Base-by-base conservation (phyloP, 2,113 vertebrate species). In the Leucopsar rothschildi region DNA sequence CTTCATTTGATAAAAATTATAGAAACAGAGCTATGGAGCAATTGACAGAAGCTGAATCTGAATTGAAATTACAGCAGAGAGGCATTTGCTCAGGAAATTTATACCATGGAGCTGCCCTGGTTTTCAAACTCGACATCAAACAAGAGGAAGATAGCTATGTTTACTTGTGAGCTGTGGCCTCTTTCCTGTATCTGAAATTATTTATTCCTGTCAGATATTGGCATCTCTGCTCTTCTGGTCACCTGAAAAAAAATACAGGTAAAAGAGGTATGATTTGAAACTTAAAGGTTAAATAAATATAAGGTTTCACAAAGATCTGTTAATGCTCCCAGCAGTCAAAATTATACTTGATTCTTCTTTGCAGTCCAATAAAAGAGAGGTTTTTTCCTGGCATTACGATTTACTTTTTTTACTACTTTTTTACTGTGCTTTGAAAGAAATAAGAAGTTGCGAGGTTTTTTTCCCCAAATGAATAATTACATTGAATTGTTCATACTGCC, bases 341-440 rank as follows among this genome's bases (percentile, higher is more conserved):
- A 66, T 73, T 52, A 69, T 35, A 73, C 24, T 69, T 75, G 66
- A 57, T 84, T 95, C 44, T 78, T 91, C 56, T 61, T 24, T 83
- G 47, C 13, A n/a, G 44, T 71, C 35, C 82, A 95, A 78, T 68
- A 52, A 57, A 92, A 76, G 21, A 40, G 21, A 49, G 5, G 1
- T 6, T 73, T 90, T 87, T 88, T 82, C 28, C 68, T 94, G 72
- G 59, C 64, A 69, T 47, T 80, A 28, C 10, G 91, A 15, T 33
- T 70, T 96, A 84, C 50, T 85, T 93, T 93, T 79, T 79, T 95
- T 85, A 65, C 44, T 91, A 37, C 42, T 92, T 63, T 66, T 87
- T 31, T 80, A 44, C 85, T 76, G 76, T 90, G 68, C 75, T 73
- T 65, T 90, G 59, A 73, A 90, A 86, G 65, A 71, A 91, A 63